A percentile compares a stretch with the other conserved stretches of the same genome.
phyloP scores from a whole-genome alignment of 2,888 invertebrate species.

The Cryptus viduatorius region DNA sequence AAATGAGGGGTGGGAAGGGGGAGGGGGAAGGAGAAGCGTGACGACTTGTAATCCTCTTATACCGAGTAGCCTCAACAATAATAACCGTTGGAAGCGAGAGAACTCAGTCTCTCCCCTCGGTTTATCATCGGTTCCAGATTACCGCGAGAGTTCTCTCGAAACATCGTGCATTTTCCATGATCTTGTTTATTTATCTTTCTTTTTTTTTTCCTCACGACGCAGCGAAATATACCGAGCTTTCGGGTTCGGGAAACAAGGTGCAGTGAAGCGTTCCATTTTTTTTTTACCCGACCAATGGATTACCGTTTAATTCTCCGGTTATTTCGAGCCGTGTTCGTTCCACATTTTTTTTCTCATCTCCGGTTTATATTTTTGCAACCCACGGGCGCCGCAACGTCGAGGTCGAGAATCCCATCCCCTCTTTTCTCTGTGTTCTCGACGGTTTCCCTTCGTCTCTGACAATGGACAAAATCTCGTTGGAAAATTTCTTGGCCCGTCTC shows the following conservation, averaged over 20 bases:
- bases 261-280: too few relatives aligned
- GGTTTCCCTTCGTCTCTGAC: conserved; percentile 1
- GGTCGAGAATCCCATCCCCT: background rate
- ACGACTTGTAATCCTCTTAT: conserved; percentile 44
- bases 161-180: background rate
- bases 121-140: background rate
- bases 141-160: background rate
- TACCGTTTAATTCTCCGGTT: background rate
- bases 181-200: background rate
- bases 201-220: too few relatives aligned
- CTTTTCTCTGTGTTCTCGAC: background rate
- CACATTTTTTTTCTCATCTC: background rate
- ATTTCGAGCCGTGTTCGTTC: conserved; percentile 8
- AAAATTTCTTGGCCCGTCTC: conserved; percentile 50
- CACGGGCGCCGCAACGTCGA: background rate
- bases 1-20: background rate
- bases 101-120: background rate
- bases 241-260: too few relatives aligned
- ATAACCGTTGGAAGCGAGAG: conserved; percentile 1
- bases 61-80: conserved; percentile 24
- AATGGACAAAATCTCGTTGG: conserved; percentile 34
- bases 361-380: background rate
- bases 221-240: too few relatives aligned
- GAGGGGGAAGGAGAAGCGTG: background rate
- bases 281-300: too few relatives aligned